Base-by-base conservation (phyloP, 2,888 invertebrate genomes). In the Drosophila kambysellisi region DNA sequence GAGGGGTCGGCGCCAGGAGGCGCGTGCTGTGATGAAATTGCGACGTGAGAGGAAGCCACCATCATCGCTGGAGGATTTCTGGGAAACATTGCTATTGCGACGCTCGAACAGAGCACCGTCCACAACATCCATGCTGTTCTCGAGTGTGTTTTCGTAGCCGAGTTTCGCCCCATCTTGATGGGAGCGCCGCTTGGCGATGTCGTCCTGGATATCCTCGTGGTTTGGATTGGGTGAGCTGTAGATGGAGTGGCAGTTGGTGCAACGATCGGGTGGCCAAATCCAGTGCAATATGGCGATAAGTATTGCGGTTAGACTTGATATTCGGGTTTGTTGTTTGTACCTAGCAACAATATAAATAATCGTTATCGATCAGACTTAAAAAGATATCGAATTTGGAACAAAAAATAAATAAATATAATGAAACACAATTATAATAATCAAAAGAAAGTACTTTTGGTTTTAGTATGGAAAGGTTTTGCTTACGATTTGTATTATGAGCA, bases 321-420 rank as follows among this genome's bases (percentile, higher is more conserved):
- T 96, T 97, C 97, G 95, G 97, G 97, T 95, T 96, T 97, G 96
- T 96, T 97, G 96, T 96, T 97, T 96, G 96, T 96, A 96, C 97
- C 97, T 97, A 53, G 0, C 11, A 5, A 9, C 25, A 25, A 29
- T 15, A 25, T 33, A 7, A 0, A n/a, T 1, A 3, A 25, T 30
- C 17, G 0, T 65, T 35, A 65, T n/a, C 37, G 11, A 8, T 0
- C 12, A 30, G 8, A 9, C 25, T 35, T 4, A n/a, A 12, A n/a
- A 4, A 43, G n/a, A 30, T 12, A 29, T 56, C 9, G 15, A 11
- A 30, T 17, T 8, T 48, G 48, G 0, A 32, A 69, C 17, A n/a
- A 37, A 57, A 70, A 29, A 17, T 20, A 41, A 39, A 15, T 20
- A 11, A 62, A 53, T 15, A n/a, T 4, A 60, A 62, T 39, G 3